Conservation (phyloP, 2,888 invertebrate genomes). For the Ormyrus pomaceus region DNA sequence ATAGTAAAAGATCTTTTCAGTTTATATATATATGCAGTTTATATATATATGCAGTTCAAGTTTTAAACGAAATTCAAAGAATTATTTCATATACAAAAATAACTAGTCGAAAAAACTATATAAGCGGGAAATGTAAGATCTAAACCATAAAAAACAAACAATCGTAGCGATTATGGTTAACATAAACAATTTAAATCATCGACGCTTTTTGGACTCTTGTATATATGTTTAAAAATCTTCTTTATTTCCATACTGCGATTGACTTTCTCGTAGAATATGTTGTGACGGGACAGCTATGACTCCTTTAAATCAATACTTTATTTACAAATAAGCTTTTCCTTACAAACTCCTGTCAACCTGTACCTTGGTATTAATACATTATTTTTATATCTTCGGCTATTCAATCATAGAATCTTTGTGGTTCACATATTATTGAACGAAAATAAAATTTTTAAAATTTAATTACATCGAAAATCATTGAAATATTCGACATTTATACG, state of each 20-base stretch:
- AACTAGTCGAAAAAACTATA: constrained; percentile 45
- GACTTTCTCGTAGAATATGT: constrained; percentile 37
- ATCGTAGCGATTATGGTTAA: constrained; percentile 48
- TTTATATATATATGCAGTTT: constrained; percentile 2
- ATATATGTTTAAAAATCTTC: constrained; percentile 40
- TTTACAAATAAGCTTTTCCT: constrained; percentile 56
- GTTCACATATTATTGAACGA: constrained; percentile 36
- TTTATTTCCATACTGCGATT: constrained; percentile 33
- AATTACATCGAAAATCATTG: constrained; percentile 7
- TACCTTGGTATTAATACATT: constrained; percentile 55
- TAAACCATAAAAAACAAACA: constrained; percentile 49
- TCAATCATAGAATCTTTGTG: constrained; percentile 29
- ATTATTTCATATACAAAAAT: constrained; percentile 54
- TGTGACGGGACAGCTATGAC: constrained; percentile 42
- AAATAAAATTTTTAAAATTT: constrained; percentile 22
- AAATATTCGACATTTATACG: constrained; percentile 18
- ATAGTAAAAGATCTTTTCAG: neutral
- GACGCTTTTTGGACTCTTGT: constrained; percentile 40
- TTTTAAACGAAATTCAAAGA: constrained; percentile 49
- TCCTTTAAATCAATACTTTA: constrained; percentile 52
- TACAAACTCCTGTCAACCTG: constrained; percentile 56
- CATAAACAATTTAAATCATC: constrained; percentile 52
- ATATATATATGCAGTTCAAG: constrained; percentile 18
- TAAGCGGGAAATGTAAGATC: constrained; percentile 49
- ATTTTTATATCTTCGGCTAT: constrained; percentile 34